Evolutionary conservation across 2,888 invertebrate genomes (phyloP), one percentile per base, ranked within the genome.

Genomic region (Saturnia japonica): DNA sequence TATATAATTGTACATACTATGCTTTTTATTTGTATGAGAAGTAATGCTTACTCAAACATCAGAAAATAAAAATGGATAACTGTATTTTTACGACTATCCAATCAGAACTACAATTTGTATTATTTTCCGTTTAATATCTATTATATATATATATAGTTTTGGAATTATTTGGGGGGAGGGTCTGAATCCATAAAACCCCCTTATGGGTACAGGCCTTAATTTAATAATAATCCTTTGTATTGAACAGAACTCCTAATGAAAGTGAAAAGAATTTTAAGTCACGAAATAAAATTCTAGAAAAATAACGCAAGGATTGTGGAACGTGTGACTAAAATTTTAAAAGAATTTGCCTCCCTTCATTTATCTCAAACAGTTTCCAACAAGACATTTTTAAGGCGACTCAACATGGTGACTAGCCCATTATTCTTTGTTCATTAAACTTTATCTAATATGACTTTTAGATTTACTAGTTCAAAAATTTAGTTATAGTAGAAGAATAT

Each of bases 401-500:
- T 85, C 80, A 88, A 86, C 85, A 77, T 82, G 83, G 84, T 86
- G 83, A 83, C 85, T 89, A 88, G 76, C 85, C 85, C 86, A 83
- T 81, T 81, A 82, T 80, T 81, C 80, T 80, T 72, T 85, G 81
- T 80, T 81, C 82, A 81, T 74, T 77, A 70, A 73, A 72, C 75
- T 85, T 90, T 84, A 87, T 82, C 88, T 91, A 90, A 91, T 87
- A 88, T n/a, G n/a, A 83, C 77, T 85, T 89, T 88, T 81, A 85
- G 84, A 80, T 85, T 85, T 86, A 78, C 86, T 87, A 87, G 79
- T 88, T 89, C 78, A 86, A 88, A 89, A 90, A 88, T 87, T 91
- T 89, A 87, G 88, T 88, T 91, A 93, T 91, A 90, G 88, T 93
- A 93, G 93, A 93, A 93, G 93, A 93, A 93, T 93, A 93, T 83